Evolutionary conservation across 2,797 vertebrate species (phyloP).

Genomic region (Menidia menidia): DNA sequence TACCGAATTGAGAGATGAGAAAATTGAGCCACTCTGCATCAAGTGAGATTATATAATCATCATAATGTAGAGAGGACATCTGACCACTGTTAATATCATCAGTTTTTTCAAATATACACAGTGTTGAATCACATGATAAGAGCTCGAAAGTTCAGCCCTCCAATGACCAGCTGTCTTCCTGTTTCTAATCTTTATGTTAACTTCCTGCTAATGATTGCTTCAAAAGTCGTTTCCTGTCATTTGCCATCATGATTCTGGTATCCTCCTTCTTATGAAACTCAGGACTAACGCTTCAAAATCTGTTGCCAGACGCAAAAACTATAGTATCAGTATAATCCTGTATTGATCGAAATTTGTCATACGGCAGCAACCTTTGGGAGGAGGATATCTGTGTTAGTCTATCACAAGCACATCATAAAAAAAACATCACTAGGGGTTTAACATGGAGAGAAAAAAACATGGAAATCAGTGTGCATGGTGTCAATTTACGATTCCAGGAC

Average conservation of each 20-base stretch:
- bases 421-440: background rate
- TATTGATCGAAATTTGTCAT: background rate
- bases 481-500: background rate
- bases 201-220: background rate
- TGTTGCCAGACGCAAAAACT: background rate
- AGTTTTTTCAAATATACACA: background rate
- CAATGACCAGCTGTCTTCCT: background rate
- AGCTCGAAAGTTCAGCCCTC: background rate
- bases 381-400: background rate
- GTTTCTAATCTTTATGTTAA: background rate
- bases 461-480: background rate
- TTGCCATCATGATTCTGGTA: too few species aligned
- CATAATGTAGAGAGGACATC: background rate
- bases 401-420: background rate
- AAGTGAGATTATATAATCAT: background rate
- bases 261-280: background rate
- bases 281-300: background rate
- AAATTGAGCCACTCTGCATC: background rate
- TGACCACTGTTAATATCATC: background rate
- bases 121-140: background rate
- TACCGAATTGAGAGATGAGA: background rate
- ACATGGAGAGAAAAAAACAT: background rate
- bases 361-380: background rate
- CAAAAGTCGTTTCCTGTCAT: background rate
- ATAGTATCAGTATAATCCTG: background rate